Percentiles rank a stretch among this genome's conserved stretches.
phyloP scores from a whole-genome alignment of 2,888 invertebrate species.

The Gasteruption jaculator region DNA sequence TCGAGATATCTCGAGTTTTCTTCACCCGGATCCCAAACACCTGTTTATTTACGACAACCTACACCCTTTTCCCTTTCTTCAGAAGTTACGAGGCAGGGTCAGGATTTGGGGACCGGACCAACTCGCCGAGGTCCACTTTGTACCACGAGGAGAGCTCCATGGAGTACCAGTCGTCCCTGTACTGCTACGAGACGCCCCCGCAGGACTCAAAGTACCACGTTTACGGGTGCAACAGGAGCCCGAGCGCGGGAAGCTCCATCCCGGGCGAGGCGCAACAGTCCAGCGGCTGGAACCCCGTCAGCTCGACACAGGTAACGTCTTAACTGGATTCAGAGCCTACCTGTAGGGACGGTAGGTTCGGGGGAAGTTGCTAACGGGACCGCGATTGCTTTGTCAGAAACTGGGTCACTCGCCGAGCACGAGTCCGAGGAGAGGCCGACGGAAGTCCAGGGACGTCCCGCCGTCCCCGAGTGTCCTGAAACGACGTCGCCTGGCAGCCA shows the following conservation, averaged over 20 bases:
- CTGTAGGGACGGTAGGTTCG: no score
- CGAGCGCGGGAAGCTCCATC: no score
- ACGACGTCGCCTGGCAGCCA: constrained; percentile 66
- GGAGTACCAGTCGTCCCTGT: constrained; percentile 37
- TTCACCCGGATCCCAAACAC: no score
- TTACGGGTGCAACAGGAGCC: no score
- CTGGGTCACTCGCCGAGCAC: constrained; percentile 35
- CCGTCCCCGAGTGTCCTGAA: constrained; percentile 59
- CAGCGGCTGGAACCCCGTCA: constrained; percentile 35
- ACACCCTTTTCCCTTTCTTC: no score
- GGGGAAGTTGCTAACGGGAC: no score
- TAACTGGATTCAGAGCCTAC: no score
- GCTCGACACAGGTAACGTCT: constrained; percentile 35
- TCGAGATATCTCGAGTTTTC: no score
- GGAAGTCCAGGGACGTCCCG: constrained; percentile 47
- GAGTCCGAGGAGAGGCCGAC: constrained; percentile 41
- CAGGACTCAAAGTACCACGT: constrained; percentile 38
- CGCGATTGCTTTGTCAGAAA: no score
- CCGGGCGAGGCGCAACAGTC: constrained; percentile 22
- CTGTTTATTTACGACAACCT: no score
- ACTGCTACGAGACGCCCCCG: constrained; percentile 43
- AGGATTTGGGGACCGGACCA: constrained; percentile 30
- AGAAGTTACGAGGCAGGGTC: no score
- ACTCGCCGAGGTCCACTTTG: constrained; percentile 35
- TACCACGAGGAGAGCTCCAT: constrained; percentile 42